Percentiles rank a stretch among this genome's conserved stretches.
Evolutionary conservation across 2,797 vertebrate species (phyloP).

Genomic region (Melanotaenia maccullochi): DNA sequence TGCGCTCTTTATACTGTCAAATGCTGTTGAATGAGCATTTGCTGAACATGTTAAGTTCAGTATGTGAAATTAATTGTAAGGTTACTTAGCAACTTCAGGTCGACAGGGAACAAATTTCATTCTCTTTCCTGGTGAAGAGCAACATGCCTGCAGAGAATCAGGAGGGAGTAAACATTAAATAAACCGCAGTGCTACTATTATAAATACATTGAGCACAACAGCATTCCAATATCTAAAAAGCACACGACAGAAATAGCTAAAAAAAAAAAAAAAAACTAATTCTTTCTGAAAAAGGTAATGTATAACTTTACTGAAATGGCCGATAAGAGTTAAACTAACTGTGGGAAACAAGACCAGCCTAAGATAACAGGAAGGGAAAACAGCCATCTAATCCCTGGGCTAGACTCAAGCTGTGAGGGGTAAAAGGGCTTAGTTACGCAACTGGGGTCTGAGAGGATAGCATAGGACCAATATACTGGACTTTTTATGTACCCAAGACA

Average conservation of each 20-base stretch:
- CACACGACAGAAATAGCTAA: background rate
- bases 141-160: constrained; percentile 7
- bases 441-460: constrained; percentile 64
- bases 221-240: constrained; percentile 1
- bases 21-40: constrained; percentile 4
- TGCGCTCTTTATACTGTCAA: constrained; percentile 29
- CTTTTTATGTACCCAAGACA: constrained; percentile 64
- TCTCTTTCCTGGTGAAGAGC: constrained; percentile 2
- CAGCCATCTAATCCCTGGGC: constrained; percentile 75
- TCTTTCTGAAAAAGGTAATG: constrained; percentile 10
- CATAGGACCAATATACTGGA: constrained; percentile 56
- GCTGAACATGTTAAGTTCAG: constrained; percentile 16
- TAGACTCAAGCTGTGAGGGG: constrained; percentile 79
- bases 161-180: background rate
- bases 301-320: constrained; percentile 16
- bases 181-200: background rate
- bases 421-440: constrained; percentile 75
- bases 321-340: constrained; percentile 45
- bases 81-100: background rate
- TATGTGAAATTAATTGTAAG: background rate
- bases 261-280: background rate
- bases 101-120: constrained; percentile 5
- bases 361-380: constrained; percentile 77
- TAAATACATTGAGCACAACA: background rate
- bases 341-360: constrained; percentile 69